phyloP scores from a whole-genome alignment of 1,140 invertebrate genomes.

The Polypedilum vanderplanki region DNA sequence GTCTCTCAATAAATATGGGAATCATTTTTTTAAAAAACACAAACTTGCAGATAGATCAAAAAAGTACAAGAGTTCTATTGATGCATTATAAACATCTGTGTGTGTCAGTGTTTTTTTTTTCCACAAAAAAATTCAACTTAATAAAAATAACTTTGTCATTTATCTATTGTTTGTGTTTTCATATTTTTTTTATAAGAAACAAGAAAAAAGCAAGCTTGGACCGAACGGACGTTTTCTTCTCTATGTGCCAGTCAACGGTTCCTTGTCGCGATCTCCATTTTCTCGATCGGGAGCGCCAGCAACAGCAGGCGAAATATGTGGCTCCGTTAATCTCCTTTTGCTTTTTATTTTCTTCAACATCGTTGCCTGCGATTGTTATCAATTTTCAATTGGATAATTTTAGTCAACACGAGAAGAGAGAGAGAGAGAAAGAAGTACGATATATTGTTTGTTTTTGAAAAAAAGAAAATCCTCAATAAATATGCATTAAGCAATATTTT shows the following conservation, averaged over 20 bases:
- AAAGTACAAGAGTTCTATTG: not conserved
- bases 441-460: not conserved
- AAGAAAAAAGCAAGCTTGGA: constrained; percentile 43
- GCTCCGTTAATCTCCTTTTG: constrained; percentile 82
- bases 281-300: constrained; percentile 36
- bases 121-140: not conserved
- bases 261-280: constrained; percentile 40
- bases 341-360: constrained; percentile 85
- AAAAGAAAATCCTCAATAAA: not conserved
- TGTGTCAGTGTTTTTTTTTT: not conserved
- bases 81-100: not conserved
- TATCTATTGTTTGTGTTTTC: not conserved
- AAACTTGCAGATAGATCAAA: not conserved
- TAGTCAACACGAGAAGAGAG: not conserved
- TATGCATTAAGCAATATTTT: too few relatives aligned
- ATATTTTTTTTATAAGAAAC: constrained; percentile 37
- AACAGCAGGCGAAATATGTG: constrained; percentile 60
- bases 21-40: too few relatives aligned
- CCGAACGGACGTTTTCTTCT: constrained; percentile 39
- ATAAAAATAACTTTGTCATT: not conserved
- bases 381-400: constrained; percentile 8
- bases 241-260: constrained; percentile 39
- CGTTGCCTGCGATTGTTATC: constrained; percentile 48
- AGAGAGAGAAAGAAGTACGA: not conserved
- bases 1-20: too few relatives aligned